Percentiles rank a stretch among this genome's conserved stretches.
Conservation (phyloP, 1,140 invertebrate species). For the Musca vetustissima region DNA sequence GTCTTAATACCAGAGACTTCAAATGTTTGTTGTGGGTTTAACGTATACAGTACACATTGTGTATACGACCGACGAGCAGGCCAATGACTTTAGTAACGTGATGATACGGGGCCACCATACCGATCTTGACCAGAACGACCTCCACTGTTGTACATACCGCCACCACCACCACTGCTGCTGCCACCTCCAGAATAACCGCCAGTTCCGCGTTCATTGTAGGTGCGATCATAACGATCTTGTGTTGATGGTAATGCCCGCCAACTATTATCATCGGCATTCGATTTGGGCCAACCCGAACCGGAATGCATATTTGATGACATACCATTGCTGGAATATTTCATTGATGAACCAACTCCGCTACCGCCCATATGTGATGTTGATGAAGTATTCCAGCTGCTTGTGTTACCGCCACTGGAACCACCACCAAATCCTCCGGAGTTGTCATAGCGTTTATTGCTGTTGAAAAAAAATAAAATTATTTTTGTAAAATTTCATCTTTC, state of each 20-base stretch:
- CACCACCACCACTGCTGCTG: constrained; percentile 35
- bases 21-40: too few relatives aligned
- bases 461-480: constrained; percentile 9
- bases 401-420: constrained; percentile 31
- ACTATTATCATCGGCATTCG: constrained; percentile 42
- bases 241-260: constrained; percentile 42
- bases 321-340: constrained; percentile 43
- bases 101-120: constrained; percentile 42
- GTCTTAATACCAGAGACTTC: too few relatives aligned
- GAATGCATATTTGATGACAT: constrained; percentile 43
- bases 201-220: constrained; percentile 49
- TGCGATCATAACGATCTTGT: constrained; percentile 50
- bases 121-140: constrained; percentile 45
- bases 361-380: constrained; percentile 14
- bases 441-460: constrained; percentile 48
- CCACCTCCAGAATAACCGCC: constrained; percentile 41
- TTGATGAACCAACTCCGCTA: neutral
- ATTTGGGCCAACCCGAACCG: constrained; percentile 42
- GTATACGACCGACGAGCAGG: neutral
- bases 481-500: too few relatives aligned
- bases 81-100: constrained; percentile 24
- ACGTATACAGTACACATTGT: neutral
- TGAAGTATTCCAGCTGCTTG: constrained; percentile 13
- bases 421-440: constrained; percentile 43
- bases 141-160: constrained; percentile 46